Base-by-base conservation (phyloP, 2,797 vertebrate species). In the Rhabdomys pumilio region DNA sequence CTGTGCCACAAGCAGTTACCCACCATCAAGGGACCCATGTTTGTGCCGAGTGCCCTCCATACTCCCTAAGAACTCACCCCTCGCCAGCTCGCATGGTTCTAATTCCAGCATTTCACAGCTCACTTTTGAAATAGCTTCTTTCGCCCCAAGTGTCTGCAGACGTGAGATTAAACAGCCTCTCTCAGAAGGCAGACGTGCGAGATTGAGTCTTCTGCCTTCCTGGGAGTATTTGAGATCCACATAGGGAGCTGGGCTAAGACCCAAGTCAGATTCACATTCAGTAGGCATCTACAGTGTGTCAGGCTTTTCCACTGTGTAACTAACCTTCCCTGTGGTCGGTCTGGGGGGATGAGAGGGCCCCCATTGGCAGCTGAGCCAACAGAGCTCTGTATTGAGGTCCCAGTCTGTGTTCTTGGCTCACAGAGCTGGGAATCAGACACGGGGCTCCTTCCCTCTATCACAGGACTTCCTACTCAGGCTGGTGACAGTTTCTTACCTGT, bases 51-150 rank as follows among this genome's bases (percentile, higher is more conserved):
- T 17, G 1, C 57, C 91, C 94, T 92, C 80, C 44, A 80, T 4
- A 34, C 19, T 81, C 89, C 26, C 81, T n/a, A 1, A 75, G 94
- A 94, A 59, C 22, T 96, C n/a, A 19, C 63, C 67, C 44, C 89
- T 90, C 17, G 38, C 94, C 50, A 29, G 50, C 93, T 91, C 50
- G 88, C 3, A 0, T 50, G 0, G 50, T 89, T 97, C 97, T 97
- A 80, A 91, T 93, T 97, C 96, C 95, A 97, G n/a, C 94, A 69
- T 96, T 91, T 95, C 97, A 73, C 26, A 95, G 84, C 84, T 50
- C 93, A 87, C 94, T 98, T 97, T 94, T 80, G 93, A 63, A 20
- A 72, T 96, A 94, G 96, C 95, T 83, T 97, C 92, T 85, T 82
- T 73, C 79, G 75, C 80, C 92, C 61, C 17, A 93, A 94, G 90